Evolutionary conservation across 2,888 invertebrate genomes (phyloP), one percentile per base, ranked within the genome.

Genomic region (Aethes cnicana): DNA sequence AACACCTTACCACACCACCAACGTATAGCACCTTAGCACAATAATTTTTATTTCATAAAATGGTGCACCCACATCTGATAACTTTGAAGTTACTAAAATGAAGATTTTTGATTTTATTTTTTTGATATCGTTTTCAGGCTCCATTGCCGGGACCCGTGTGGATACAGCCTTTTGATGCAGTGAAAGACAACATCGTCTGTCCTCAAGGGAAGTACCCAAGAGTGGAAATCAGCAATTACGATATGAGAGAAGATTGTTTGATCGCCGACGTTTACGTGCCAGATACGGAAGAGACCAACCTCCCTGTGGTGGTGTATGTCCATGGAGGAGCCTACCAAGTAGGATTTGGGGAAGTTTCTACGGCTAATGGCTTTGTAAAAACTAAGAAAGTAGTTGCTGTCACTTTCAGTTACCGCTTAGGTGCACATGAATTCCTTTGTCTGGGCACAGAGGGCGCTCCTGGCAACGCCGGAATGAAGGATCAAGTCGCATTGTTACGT

Each of bases 401-500:
- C 4, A 56, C 47, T 32, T 56, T 58, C 14, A 58, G 56, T 30
- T 54, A 58, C 9, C 54, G 58, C 18, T 25, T 59, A 2, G 55
- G 57, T 11, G 43, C 21, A 3, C 55, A 57, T 3, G 59, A 57
- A 0, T 59, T 57, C 21, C 33, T 59, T 3, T 59, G 57, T 41
- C 17, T 59, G 17, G 59, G 59, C 1, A 59, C 57, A n/a, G 47
- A 57, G 35, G 52, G 50, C 9, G 55, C 42, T 1, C 59, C 59
- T 7, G 59, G 59, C 2, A 59, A 59, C n/a, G 59, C 59, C 2
- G 59, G 59, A 0, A 54, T 59, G 54, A 59, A 59, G 35, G 59
- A 59, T 21, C 56, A 57, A 46, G 55, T 59, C 9, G 56, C 57
- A 2, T 18, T 47, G 0, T 43, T 59, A 11, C 41, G 48, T 1